Evolutionary conservation across 1,140 invertebrate genomes (phyloP).

Genomic region (Agrypnia vestita): DNA sequence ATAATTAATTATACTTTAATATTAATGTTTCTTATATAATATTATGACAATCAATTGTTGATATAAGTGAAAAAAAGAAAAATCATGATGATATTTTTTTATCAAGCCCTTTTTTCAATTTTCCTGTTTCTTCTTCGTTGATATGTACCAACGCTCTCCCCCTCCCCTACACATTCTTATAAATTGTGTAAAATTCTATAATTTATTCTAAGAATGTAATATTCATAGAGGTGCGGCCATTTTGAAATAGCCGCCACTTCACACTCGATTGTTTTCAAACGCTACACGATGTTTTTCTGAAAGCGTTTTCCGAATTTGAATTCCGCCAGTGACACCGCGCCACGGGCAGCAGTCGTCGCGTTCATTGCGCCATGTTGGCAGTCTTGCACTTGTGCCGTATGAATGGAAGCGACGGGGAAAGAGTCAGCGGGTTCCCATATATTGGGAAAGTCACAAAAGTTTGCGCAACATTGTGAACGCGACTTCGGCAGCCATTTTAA

Average conservation of each 20-base stretch:
- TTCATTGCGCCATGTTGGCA: neutral
- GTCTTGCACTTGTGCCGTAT: neutral
- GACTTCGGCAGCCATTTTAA: neutral
- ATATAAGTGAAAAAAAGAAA: no score
- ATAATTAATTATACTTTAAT: no score
- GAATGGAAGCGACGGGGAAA: neutral
- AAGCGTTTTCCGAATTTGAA: constrained; percentile 10
- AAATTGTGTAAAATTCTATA: no score
- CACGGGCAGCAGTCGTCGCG: neutral
- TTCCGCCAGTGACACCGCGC: neutral
- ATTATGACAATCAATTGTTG: no score
- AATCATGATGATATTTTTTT: no score
- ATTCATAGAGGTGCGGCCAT: no score
- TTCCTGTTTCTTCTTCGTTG: no score
- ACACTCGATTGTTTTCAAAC: constrained; percentile 14
- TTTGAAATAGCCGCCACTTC: neutral
- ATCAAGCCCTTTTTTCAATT: no score
- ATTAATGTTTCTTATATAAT: no score
- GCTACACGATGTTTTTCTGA: neutral
- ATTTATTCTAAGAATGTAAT: no score
- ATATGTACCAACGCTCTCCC: no score
- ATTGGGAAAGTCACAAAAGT: neutral
- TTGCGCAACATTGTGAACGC: neutral
- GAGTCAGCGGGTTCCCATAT: neutral
- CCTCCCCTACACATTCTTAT: no score